A percentile compares a stretch with the other conserved stretches of the same genome.
Evolutionary conservation across 2,888 invertebrate species (phyloP).

Genomic region (Tachina lurida): DNA sequence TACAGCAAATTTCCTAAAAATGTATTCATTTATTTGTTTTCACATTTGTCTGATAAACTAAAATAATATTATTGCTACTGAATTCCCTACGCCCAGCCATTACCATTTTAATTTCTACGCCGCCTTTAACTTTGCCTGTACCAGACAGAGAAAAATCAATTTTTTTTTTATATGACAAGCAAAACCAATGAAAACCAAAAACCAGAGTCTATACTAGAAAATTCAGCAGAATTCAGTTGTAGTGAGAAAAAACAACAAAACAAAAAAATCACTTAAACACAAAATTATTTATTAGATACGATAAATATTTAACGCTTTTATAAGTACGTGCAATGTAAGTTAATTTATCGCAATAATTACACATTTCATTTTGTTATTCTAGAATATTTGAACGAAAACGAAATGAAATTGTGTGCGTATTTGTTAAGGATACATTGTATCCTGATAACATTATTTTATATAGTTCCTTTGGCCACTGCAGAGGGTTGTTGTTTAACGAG

Average conservation of each 20-base stretch:
- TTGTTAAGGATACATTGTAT: slow-evolving; percentile 7
- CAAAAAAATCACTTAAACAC: slow-evolving; percentile 66
- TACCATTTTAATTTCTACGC: neutral
- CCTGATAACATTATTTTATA: slow-evolving; percentile 56
- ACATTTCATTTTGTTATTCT: slow-evolving; percentile 27
- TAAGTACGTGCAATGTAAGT: slow-evolving; percentile 70
- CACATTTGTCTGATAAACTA: neutral
- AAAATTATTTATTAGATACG: slow-evolving; percentile 69
- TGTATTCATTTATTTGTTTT: slow-evolving; percentile 23
- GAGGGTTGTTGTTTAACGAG: neutral
- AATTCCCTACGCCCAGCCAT: slow-evolving; percentile 22
- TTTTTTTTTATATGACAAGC: neutral
- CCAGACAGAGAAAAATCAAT: neutral
- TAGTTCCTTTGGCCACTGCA: neutral
- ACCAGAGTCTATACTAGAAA: neutral
- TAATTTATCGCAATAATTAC: slow-evolving; percentile 63
- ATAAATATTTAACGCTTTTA: slow-evolving; percentile 71
- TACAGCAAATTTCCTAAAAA: slow-evolving; percentile 53
- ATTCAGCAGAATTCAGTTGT: neutral
- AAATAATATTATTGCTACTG: slow-evolving; percentile 8
- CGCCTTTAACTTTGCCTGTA: neutral
- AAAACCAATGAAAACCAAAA: slow-evolving; percentile 1
- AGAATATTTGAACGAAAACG: slow-evolving; percentile 36
- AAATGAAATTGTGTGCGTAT: neutral
- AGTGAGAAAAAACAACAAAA: neutral